A percentile compares a stretch with the other conserved stretches of the same genome.
These are phyloP conservation scores for Catajapyx aquilonaris DNA, from an alignment of 1,140 invertebrate genomes.

Conservation along the genomic window DNA sequence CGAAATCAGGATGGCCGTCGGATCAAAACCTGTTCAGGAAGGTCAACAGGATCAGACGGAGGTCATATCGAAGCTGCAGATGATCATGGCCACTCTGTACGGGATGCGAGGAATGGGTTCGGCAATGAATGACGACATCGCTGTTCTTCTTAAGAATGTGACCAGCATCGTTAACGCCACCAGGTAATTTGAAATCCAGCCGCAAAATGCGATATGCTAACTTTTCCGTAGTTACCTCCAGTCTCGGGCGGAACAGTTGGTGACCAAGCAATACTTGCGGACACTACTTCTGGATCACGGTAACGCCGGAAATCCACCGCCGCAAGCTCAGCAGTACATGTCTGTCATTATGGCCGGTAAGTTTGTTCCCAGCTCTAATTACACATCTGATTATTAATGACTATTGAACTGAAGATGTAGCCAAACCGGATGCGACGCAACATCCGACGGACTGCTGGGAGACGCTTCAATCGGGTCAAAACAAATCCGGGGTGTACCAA, in stretches of 20 bases:
- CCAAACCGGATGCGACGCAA: not conserved
- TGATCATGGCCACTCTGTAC: conserved; percentile 11
- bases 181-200: too few relatives aligned
- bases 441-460: conserved; percentile 17
- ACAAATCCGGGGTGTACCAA: conserved; percentile 19
- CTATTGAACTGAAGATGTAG: too few relatives aligned
- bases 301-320: conserved; percentile 1
- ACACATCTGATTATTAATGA: conserved; percentile 1
- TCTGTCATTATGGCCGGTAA: conserved; percentile 4
- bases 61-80: conserved; percentile 11
- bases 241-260: too few relatives aligned
- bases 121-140: conserved; percentile 7
- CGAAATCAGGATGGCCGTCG: conserved; percentile 10
- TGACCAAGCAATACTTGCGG: not conserved
- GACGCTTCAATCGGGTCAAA: conserved; percentile 10
- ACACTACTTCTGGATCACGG: not conserved
- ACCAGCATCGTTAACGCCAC: conserved; percentile 12
- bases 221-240: too few relatives aligned
- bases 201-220: too few relatives aligned
- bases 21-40: not conserved
- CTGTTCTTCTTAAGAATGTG: conserved; percentile 8
- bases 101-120: conserved; percentile 10
- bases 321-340: conserved; percentile 7
- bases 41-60: not conserved
- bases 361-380: too few relatives aligned